phyloP scores from a whole-genome alignment of 1,140 invertebrate species.

The Anastrepha obliqua region DNA sequence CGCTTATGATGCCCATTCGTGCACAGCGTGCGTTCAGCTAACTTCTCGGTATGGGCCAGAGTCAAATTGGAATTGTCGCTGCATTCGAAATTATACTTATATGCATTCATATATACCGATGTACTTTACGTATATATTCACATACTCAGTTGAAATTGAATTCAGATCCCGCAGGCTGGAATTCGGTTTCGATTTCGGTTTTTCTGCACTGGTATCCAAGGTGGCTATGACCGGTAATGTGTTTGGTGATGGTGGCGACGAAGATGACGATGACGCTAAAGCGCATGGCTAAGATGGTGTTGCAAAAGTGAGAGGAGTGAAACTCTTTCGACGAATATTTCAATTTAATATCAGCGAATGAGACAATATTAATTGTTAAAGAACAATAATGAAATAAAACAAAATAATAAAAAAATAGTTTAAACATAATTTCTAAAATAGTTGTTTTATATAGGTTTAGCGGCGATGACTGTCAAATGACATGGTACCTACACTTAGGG shows the following conservation, averaged over 20 bases:
- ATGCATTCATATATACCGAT: not conserved
- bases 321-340: not conserved
- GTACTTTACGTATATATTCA: not conserved
- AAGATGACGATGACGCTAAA: constrained; percentile 7
- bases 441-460: no score
- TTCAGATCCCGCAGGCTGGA: not conserved
- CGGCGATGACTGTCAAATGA: no score
- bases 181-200: constrained; percentile 15
- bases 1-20: constrained; percentile 51
- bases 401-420: no score
- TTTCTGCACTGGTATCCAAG: not conserved
- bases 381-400: no score
- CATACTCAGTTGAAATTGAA: not conserved
- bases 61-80: constrained; percentile 31
- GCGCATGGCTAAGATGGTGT: not conserved
- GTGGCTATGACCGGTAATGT: constrained; percentile 36
- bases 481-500: no score
- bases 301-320: not conserved
- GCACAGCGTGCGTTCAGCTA: constrained; percentile 45
- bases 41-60: not conserved
- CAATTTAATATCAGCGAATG: no score
- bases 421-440: no score
- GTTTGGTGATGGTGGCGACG: not conserved
- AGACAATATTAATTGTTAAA: no score
- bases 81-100: not conserved